These are phyloP conservation scores for Steatornis caripensis DNA, from an alignment of 2,113 vertebrate species.

Conservation along the genomic window DNA sequence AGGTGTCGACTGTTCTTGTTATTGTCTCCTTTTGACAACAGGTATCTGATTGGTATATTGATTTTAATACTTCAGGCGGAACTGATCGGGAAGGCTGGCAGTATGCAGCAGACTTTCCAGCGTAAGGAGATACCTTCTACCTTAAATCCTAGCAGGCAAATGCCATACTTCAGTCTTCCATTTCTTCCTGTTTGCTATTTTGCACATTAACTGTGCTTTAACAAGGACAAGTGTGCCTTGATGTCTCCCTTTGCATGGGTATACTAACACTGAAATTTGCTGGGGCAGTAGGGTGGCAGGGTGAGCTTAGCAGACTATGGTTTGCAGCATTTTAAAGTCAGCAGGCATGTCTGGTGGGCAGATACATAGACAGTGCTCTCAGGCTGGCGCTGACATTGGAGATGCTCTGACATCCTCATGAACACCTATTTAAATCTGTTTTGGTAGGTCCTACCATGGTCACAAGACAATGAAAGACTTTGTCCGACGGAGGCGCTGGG, in stretches of 20 bases:
- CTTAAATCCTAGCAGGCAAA: background rate
- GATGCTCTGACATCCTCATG: background rate
- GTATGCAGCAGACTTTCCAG: constrained; percentile 93
- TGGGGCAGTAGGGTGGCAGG: background rate
- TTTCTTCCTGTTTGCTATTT: background rate
- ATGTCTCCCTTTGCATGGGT: background rate
- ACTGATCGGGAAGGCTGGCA: constrained; percentile 96
- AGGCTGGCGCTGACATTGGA: background rate
- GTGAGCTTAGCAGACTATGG: background rate
- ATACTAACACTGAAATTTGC: background rate
- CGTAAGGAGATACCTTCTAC: constrained; percentile 70
- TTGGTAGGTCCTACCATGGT: constrained; percentile 87
- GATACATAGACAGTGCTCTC: background rate
- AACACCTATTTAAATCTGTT: background rate
- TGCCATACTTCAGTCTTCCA: background rate
- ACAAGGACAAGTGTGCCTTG: background rate
- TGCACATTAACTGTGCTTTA: background rate
- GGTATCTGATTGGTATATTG: constrained; percentile 91
- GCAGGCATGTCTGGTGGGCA: background rate
- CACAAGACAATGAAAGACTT: constrained; percentile 98
- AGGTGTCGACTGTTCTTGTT: background rate
- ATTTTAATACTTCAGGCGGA: constrained; percentile 83
- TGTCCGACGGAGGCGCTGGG: constrained; percentile 92
- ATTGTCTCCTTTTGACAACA: constrained; percentile 27
- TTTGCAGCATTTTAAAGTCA: background rate